Evolutionary conservation across 2,888 invertebrate genomes (phyloP).

Genomic region (Dynastes maya): DNA sequence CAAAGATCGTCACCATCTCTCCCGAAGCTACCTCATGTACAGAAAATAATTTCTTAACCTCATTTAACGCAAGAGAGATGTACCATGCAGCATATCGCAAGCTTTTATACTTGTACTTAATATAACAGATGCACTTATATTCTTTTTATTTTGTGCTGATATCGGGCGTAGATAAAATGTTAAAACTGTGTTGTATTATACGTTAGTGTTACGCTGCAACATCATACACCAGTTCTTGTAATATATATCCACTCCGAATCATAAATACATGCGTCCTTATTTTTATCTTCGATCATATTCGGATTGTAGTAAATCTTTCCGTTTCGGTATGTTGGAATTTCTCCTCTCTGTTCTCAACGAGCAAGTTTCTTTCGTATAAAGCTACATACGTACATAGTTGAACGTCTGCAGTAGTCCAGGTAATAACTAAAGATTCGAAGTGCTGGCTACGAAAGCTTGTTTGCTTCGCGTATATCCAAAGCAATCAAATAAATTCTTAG

Average conservation of each 20-base stretch:
- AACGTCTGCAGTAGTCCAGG: constrained; percentile 38
- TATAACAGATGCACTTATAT: too few relatives aligned
- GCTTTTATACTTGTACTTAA: too few relatives aligned
- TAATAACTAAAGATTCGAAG: constrained; percentile 38
- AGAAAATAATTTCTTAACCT: too few relatives aligned
- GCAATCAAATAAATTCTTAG: constrained; percentile 53
- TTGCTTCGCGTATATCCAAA: constrained; percentile 28
- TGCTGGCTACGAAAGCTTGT: constrained; percentile 20
- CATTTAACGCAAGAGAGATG: too few relatives aligned
- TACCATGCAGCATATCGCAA: too few relatives aligned
- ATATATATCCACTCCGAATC: not conserved
- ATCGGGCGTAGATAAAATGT: too few relatives aligned
- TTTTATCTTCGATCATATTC: constrained; percentile 34
- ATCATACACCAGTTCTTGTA: too few relatives aligned
- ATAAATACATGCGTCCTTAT: constrained; percentile 11
- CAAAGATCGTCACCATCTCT: too few relatives aligned
- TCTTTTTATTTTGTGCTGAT: too few relatives aligned
- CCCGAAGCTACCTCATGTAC: too few relatives aligned
- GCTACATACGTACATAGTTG: constrained; percentile 17
- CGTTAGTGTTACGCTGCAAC: too few relatives aligned
- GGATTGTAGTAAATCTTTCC: constrained; percentile 27
- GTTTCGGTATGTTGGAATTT: constrained; percentile 19
- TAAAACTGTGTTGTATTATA: too few relatives aligned
- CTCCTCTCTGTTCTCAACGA: constrained; percentile 19
- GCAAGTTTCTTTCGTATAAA: constrained; percentile 30